These are phyloP conservation scores for Tenodera sinensis DNA, from an alignment of 2,888 invertebrate genomes.

Conservation along the genomic window DNA sequence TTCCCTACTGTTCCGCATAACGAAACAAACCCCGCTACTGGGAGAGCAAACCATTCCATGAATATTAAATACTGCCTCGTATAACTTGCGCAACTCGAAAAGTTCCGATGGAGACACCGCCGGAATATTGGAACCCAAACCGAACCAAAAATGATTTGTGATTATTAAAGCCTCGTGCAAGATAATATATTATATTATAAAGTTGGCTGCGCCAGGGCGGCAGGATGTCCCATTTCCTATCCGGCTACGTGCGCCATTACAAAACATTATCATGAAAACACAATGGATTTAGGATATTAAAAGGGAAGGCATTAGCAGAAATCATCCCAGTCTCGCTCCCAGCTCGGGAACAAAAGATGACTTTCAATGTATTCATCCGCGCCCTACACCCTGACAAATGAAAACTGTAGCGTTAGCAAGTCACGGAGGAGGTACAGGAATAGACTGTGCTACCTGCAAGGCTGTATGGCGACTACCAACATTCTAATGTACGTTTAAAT, in stretches of 20 bases:
- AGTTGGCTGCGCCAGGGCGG: conserved; percentile 1
- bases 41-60: conserved; percentile 9
- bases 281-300: conserved; percentile 31
- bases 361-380: background rate
- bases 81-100: conserved; percentile 5
- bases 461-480: no score
- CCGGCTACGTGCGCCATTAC: conserved; percentile 12
- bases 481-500: no score
- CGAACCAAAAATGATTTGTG: conserved; percentile 28
- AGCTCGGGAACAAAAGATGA: background rate
- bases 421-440: background rate
- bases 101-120: background rate
- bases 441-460: no score
- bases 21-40: conserved; percentile 1
- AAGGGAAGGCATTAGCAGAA: conserved; percentile 31
- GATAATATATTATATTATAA: conserved; percentile 25
- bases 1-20: conserved; percentile 1
- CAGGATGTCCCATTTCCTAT: conserved; percentile 26
- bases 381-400: background rate
- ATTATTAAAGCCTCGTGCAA: conserved; percentile 19
- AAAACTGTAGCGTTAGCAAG: background rate
- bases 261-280: conserved; percentile 20
- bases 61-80: conserved; percentile 13
- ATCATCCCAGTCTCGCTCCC: background rate
- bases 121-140: conserved; percentile 12